Conservation (phyloP, 2,113 vertebrate species). For the Raja brachyura region DNA sequence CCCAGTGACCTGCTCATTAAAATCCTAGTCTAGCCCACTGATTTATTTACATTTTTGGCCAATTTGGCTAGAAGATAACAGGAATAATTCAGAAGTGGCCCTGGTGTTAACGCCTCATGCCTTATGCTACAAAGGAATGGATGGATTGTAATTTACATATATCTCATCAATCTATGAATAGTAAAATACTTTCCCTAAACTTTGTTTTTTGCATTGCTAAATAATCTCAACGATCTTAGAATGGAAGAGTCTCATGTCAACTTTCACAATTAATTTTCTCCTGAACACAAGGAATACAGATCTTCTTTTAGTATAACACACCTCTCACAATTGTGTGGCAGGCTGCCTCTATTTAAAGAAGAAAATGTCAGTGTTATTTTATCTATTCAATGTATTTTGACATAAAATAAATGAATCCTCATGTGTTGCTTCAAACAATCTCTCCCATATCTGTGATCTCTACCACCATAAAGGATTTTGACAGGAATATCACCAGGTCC, state of each 20-base stretch:
- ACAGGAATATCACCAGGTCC: no score
- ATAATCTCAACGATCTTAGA: not conserved
- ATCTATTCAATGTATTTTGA: not conserved
- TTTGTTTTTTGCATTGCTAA: no score
- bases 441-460: no score
- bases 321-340: no score
- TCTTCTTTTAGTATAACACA: not conserved
- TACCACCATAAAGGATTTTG: no score
- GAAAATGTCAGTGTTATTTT: not conserved
- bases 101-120: not conserved
- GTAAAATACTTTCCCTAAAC: not conserved
- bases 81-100: not conserved
- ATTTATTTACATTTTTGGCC: not conserved
- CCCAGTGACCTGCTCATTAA: not conserved
- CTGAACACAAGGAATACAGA: not conserved
- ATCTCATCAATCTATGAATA: not conserved
- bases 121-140: not conserved
- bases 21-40: not conserved
- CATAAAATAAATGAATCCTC: not conserved
- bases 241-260: not conserved
- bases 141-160: not conserved
- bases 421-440: no score
- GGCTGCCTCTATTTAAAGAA: not conserved
- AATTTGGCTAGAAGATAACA: not conserved
- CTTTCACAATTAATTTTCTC: not conserved